These are phyloP conservation scores for Exocentrus adspersus DNA, from an alignment of 2,888 invertebrate genomes.

Conservation along the genomic window DNA sequence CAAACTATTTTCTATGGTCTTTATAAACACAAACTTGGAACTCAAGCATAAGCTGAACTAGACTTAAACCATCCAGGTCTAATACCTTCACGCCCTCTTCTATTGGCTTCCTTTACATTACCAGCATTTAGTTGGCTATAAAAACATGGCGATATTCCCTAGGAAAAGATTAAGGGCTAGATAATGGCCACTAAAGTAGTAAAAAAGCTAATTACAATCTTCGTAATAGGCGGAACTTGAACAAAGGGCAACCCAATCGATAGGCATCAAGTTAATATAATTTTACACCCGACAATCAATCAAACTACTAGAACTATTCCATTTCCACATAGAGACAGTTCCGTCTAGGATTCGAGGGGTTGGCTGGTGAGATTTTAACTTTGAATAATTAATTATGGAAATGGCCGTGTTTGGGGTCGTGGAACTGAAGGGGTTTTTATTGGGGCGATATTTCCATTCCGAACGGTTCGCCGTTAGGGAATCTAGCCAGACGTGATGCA, in stretches of 20 bases:
- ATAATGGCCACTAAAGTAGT: not conserved
- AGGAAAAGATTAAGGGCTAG: not conserved
- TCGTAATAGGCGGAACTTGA: slow-evolving; percentile 3
- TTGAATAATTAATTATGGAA: not conserved
- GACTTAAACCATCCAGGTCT: too few relatives aligned
- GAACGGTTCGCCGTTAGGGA: not conserved
- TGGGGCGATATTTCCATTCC: not conserved
- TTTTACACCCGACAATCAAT: not conserved
- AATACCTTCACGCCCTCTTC: too few relatives aligned
- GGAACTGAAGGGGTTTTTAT: not conserved
- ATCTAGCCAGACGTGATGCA: not conserved
- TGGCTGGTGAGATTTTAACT: not conserved
- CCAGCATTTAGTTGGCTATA: too few relatives aligned
- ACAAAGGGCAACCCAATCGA: slow-evolving; percentile 6
- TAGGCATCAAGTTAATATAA: slow-evolving; percentile 19
- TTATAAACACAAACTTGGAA: too few relatives aligned
- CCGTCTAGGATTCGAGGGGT: not conserved
- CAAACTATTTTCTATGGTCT: too few relatives aligned
- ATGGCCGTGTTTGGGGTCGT: not conserved
- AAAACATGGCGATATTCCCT: slow-evolving; percentile 7
- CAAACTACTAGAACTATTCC: not conserved
- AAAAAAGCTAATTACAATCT: slow-evolving; percentile 18
- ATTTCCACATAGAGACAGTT: not conserved
- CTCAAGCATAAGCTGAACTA: too few relatives aligned
- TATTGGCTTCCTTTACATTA: too few relatives aligned